These are phyloP conservation scores for Latrodectus hesperus DNA, from an alignment of 2,888 invertebrate species.

Conservation along the genomic window DNA sequence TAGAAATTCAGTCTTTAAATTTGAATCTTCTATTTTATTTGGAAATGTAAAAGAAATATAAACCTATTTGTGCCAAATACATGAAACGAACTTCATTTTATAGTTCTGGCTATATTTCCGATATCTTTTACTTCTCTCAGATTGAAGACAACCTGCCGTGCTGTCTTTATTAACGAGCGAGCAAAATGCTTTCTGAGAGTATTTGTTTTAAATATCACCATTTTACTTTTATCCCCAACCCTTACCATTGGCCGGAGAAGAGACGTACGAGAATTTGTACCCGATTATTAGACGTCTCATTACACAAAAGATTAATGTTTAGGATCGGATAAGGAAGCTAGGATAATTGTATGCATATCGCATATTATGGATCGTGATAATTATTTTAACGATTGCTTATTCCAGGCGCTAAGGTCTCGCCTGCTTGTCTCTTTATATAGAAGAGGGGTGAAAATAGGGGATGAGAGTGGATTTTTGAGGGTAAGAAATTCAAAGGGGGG, in stretches of 20 bases:
- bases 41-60: not conserved
- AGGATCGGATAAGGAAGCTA: conserved; percentile 58
- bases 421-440: conserved; percentile 12
- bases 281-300: conserved; percentile 68
- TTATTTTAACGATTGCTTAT: conserved; percentile 68
- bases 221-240: conserved; percentile 5
- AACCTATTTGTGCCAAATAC: not conserved
- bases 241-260: not conserved
- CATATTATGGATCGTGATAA: conserved; percentile 68
- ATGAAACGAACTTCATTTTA: conserved; percentile 3
- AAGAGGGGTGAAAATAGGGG: not conserved
- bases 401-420: conserved; percentile 26
- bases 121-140: not conserved
- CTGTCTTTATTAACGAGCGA: conserved; percentile 61
- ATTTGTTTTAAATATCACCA: conserved; percentile 46
- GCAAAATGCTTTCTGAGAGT: conserved; percentile 61
- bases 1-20: no score
- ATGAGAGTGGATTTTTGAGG: not conserved
- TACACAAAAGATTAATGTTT: conserved; percentile 67
- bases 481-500: not conserved
- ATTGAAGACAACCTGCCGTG: conserved; percentile 62
- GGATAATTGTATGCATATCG: conserved; percentile 68
- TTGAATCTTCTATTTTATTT: not conserved
- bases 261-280: conserved; percentile 64
- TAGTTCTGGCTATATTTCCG: not conserved